A percentile compares a stretch with the other conserved stretches of the same genome.
phyloP scores from a whole-genome alignment of 2,888 invertebrate species.

The Andrena minutula region DNA sequence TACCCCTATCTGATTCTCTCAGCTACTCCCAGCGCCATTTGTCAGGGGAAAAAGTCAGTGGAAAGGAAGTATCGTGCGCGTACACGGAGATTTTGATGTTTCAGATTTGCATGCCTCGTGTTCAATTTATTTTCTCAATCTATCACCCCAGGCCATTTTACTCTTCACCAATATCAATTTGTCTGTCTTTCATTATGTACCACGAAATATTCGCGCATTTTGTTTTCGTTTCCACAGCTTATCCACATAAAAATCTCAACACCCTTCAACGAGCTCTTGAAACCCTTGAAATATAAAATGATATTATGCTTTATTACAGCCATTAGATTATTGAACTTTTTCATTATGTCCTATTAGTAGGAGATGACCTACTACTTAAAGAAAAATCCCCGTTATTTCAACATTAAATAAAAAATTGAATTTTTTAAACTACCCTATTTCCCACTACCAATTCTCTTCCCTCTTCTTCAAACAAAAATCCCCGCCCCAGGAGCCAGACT shows the following conservation, averaged over 20 bases:
- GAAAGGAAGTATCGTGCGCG: constrained; percentile 10
- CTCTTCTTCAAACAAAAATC: too few species aligned
- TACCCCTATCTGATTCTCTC: constrained; percentile 37
- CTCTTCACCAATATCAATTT: constrained; percentile 28
- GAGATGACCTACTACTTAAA: too few species aligned
- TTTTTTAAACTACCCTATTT: too few species aligned
- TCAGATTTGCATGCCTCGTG: constrained; percentile 35
- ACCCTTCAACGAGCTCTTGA: neutral
- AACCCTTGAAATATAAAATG: too few species aligned
- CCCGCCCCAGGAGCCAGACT: too few species aligned
- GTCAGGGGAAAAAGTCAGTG: constrained; percentile 34
- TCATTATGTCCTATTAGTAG: too few species aligned
- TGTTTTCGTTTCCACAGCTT: neutral
- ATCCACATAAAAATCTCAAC: neutral
- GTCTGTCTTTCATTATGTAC: constrained; percentile 23
- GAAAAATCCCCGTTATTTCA: too few species aligned
- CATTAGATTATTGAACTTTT: too few species aligned
- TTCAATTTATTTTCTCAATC: constrained; percentile 47
- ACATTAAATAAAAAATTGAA: too few species aligned
- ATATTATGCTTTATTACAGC: too few species aligned
- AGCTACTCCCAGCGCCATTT: constrained; percentile 34
- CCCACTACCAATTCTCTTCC: too few species aligned
- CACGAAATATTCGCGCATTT: neutral
- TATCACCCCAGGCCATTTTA: neutral
- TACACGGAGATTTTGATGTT: constrained; percentile 35